These are phyloP conservation scores for Odocoileus hemionus DNA, from an alignment of 2,113 vertebrate genomes.

Conservation along the genomic window DNA sequence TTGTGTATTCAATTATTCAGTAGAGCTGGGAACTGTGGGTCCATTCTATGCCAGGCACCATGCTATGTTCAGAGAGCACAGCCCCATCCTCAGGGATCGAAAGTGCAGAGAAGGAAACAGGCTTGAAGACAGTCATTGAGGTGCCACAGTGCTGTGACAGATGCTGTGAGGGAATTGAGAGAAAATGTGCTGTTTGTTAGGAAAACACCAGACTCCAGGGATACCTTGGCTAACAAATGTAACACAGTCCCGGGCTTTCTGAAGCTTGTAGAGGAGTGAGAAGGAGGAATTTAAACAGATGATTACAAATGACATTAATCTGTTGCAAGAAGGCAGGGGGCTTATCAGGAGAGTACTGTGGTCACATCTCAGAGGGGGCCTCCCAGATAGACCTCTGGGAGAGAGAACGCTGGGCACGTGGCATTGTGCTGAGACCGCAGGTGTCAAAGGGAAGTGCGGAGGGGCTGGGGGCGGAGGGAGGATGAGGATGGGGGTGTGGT, in stretches of 20 bases:
- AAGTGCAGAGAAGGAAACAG: neutral
- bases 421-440: neutral
- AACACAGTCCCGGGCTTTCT: neutral
- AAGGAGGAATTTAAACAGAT: neutral
- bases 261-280: neutral
- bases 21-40: neutral
- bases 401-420: neutral
- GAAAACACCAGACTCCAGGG: neutral
- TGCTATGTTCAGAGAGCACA: neutral
- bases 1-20: neutral
- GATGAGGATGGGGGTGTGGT: neutral
- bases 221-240: neutral
- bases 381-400: neutral
- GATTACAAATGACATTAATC: neutral
- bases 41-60: neutral
- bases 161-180: neutral
- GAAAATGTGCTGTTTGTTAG: neutral
- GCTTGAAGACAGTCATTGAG: neutral
- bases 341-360: neutral
- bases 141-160: accelerated
- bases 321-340: neutral
- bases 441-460: neutral
- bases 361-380: neutral
- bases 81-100: neutral
- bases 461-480: too few species aligned